A percentile compares a stretch with the other conserved stretches of the same genome.
These are phyloP conservation scores for Phyllotreta striolata DNA, from an alignment of 2,888 invertebrate species.

Conservation along the genomic window DNA sequence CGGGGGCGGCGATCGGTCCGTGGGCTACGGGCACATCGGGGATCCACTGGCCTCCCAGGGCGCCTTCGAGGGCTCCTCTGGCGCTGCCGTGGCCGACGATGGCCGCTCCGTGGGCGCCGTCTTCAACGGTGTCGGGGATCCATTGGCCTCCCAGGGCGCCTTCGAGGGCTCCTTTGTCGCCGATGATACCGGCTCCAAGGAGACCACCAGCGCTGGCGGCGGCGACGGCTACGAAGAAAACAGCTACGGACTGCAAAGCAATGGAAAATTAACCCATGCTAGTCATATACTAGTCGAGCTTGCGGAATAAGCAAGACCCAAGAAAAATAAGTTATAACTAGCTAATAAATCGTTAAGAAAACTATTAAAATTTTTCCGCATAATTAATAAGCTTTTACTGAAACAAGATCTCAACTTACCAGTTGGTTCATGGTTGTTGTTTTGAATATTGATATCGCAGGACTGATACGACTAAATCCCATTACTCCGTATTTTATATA, in stretches of 20 bases:
- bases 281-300: not conserved
- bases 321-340: too few species aligned
- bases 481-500: conserved; percentile 47
- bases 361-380: too few species aligned
- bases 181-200: conserved; percentile 36
- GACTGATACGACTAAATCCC: conserved; percentile 46
- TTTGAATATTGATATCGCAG: conserved; percentile 43
- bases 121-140: conserved; percentile 39
- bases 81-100: conserved; percentile 35
- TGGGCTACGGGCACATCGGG: conserved; percentile 42
- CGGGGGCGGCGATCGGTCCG: conserved; percentile 26
- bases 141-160: conserved; percentile 43
- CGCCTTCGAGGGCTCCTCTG: conserved; percentile 39
- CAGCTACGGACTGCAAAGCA: conserved; percentile 44
- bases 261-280: conserved; percentile 1
- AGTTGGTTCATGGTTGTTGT: conserved; percentile 49
- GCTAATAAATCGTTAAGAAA: too few species aligned
- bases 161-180: conserved; percentile 39
- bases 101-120: conserved; percentile 32
- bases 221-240: conserved; percentile 48
- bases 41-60: conserved; percentile 42
- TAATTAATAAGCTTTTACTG: too few species aligned
- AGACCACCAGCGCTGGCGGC: conserved; percentile 43
- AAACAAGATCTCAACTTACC: conserved; percentile 45
- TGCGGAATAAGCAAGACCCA: too few species aligned